Base-by-base conservation (phyloP, 1,140 invertebrate species). In the Ooceraea biroi region DNA sequence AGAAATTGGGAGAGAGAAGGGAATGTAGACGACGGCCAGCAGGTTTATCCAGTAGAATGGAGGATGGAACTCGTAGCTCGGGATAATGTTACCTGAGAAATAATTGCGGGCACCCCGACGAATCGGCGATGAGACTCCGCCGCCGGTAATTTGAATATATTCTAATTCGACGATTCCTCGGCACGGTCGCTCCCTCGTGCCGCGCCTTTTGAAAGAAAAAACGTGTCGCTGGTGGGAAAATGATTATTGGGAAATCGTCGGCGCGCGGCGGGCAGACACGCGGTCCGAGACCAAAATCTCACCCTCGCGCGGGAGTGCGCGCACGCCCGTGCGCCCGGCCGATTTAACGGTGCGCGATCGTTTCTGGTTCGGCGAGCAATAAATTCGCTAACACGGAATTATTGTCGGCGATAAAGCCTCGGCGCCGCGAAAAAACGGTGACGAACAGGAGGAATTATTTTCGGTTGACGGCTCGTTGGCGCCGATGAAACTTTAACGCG, bases 71-170 rank as follows among this genome's bases (percentile, higher is more conserved):
- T 71, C 69, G 60, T 69, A 86, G 27, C 44, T 46, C 22, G 61
- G 65, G 72, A 87, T 86, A 85, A 88, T 89, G 76, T 65, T 76
- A 80, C 72, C 80, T 84, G 83, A 85, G 87, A 89, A 89, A 89
- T 90, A 90, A 89, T 89, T 89, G 88, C 83, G 55, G 74, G 41
- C 66, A 69, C 71, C 61, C 63, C 87, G 76, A 82, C 83, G 83
- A 87, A 89, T 85, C 85, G 85, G 66, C 85, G 83, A 90, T 84
- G 87, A 85, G 82, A 86, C 63, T 85, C 25, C 50, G 44, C 58
- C 71, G 73, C 10, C 68, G 66, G 87, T 88, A 89, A 89, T 90
- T 90, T 90, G 87, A 90, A 88, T 90, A 85, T 80, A 90, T 86
- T 87, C 78, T 87, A 88, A 82, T 85, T 77, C 77, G 87, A 88